Conservation (phyloP, 2,113 vertebrate genomes). For the Chaetops frenatus region DNA sequence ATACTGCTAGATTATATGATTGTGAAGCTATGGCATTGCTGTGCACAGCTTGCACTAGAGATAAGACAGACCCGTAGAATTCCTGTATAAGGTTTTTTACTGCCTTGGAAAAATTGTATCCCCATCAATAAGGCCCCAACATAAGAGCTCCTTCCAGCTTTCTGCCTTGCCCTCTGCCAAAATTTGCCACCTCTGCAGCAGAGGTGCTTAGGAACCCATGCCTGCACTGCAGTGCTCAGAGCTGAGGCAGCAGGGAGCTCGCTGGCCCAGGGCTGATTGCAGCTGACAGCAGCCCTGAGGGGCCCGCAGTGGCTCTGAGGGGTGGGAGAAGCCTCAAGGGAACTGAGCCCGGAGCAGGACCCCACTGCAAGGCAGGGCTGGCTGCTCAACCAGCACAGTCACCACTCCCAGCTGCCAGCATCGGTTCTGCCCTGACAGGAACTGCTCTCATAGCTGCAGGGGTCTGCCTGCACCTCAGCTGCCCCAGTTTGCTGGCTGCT, state of each 20-base stretch:
- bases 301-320: fast-evolving
- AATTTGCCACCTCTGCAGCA: not conserved
- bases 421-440: not conserved
- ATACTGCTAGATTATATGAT: not conserved
- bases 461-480: not conserved
- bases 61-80: not conserved
- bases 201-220: fast-evolving
- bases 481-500: not conserved
- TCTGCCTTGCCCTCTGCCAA: not conserved
- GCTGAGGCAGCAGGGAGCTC: not conserved
- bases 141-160: not conserved
- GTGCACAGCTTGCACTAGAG: not conserved
- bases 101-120: not conserved
- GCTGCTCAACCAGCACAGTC: not conserved
- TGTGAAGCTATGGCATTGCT: not conserved
- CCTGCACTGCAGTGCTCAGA: fast-evolving
- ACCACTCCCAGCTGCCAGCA: not conserved
- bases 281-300: not conserved
- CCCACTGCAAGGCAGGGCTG: fast-evolving
- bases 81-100: not conserved
- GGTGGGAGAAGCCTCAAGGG: not conserved
- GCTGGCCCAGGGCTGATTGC: fast-evolving
- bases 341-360: not conserved
- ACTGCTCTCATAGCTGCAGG: fast-evolving
- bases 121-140: not conserved